Base-by-base conservation (phyloP, 2,888 invertebrate genomes). In the Ptychoptera contaminata region DNA sequence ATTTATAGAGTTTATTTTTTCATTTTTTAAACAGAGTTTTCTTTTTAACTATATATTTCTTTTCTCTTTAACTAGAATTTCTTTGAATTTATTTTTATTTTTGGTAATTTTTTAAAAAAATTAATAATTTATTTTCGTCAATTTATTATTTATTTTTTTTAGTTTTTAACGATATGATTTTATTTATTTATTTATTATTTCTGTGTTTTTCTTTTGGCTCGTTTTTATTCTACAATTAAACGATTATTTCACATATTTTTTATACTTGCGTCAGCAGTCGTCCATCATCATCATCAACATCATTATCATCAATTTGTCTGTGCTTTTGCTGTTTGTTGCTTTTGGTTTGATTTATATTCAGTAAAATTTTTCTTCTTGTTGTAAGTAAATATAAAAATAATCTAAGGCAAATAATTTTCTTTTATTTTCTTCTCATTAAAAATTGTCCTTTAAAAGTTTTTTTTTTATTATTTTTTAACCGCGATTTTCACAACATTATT, bases 181-280 rank as follows among this genome's bases (percentile, higher is more conserved):
- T 46, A 47, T 47, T 42, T 46, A 43, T 40, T 46, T 47, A 37
- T 42, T 34, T 37, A 38, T 48, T 43, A 46, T 48, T 44, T 48
- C 29, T 37, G 38, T 45, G 40, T 37, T 38, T 45, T 37, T 37
- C 34, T 31, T 43, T 47, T 42, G 47, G 43, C 46, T 37, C 44
- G 44, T 49, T 49, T 47, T 48, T 43, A 46, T 39, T 39, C n/a
- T 16, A 23, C n/a, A 11, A 23, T 39, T 23, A 3, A 23, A 23
- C 23, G 23, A 23, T 23, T 15, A 37, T 14, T 23, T 23, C 23
- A 23, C 23, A 23, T 23, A 5, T 23, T 23, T 16, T 15, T 37
- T 15, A 15, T 16, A 16, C 9, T 40, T 40, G 11, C 30, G n/a
- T 29, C 30, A 29, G 8, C 31, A 29, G 39, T n/a, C 23, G 7